Evolutionary conservation across 2,113 vertebrate species (phyloP), one percentile per base, ranked within the genome.

Genomic region (Aix galericulata): DNA sequence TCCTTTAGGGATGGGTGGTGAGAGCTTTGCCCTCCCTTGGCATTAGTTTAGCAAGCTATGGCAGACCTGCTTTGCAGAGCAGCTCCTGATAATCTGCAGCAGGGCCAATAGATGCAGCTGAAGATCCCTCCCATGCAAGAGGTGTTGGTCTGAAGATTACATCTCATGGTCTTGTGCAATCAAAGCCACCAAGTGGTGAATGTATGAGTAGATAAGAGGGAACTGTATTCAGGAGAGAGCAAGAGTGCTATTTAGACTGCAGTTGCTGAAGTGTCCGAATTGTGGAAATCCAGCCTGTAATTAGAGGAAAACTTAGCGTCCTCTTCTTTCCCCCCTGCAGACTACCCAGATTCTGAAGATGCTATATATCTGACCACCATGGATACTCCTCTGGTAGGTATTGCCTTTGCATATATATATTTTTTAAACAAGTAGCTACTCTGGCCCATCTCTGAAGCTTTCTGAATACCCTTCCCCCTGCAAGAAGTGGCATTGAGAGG

Each of bases 301-400:
- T 6, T 4, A 76, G 46, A 38, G 9, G 38, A 53, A 83, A 60
- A 15, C 31, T n/a, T 76, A 7, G 27, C 46, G 7, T 22, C 13
- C 9, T 76, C 12, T 66, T n/a, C 3, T 87, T 0, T 7, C 7
- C 3, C 1, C 14, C 17, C 27, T 84, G 62, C 82, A 96, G 95
- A 89, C 40, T 93, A 89, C 56, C 3, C 23, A 22, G 96, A 96
- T 66, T 84, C 74, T 68, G 96, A 97, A 71, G 91, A 94, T 89
- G 50, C 18, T 29, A 6, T 94, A 0, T 73, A 89, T 42, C 79
- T 95, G 67, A 77, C 77, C 79, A 93, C 92, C 22, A 22, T 73
- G 89, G 92, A 94, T 32, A 81, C 68, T 63, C 85, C 96, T 91
- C 11, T 67, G 96, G 97, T 97, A 96, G 11, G 97, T 97, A 69